These are phyloP conservation scores for Pionites leucogaster DNA, from an alignment of 2,113 vertebrate species.

Conservation along the genomic window DNA sequence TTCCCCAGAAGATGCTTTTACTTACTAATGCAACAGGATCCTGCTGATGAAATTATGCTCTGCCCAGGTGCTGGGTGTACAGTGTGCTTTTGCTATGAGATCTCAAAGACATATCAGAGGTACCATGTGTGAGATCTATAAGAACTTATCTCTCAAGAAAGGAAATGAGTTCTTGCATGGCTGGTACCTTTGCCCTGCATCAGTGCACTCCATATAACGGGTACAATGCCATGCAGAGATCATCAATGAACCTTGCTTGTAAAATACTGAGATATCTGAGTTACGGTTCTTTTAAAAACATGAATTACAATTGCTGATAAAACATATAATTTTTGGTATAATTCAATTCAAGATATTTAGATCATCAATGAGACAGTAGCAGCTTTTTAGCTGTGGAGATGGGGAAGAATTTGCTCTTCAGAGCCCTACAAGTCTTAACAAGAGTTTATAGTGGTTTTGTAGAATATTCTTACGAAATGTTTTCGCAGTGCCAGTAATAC, in stretches of 20 bases:
- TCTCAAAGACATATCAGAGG: neutral
- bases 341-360: neutral
- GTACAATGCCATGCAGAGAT: neutral
- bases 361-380: neutral
- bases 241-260: neutral
- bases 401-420: neutral
- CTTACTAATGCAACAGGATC: neutral
- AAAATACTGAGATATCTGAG: neutral
- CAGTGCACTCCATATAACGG: neutral
- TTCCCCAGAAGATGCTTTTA: neutral
- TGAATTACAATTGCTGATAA: neutral
- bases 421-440: neutral
- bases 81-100: accelerated
- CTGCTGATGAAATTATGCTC: neutral
- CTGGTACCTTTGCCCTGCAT: neutral
- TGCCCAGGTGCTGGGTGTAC: neutral
- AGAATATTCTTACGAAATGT: neutral
- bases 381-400: neutral
- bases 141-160: neutral
- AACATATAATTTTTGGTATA: neutral
- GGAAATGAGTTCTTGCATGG: neutral
- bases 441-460: neutral
- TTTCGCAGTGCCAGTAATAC: neutral
- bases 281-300: accelerated
- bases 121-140: neutral